Evolutionary conservation across 2,888 invertebrate species (phyloP), one percentile per base, ranked within the genome.

Genomic region (Cheilosia vernalis): DNA sequence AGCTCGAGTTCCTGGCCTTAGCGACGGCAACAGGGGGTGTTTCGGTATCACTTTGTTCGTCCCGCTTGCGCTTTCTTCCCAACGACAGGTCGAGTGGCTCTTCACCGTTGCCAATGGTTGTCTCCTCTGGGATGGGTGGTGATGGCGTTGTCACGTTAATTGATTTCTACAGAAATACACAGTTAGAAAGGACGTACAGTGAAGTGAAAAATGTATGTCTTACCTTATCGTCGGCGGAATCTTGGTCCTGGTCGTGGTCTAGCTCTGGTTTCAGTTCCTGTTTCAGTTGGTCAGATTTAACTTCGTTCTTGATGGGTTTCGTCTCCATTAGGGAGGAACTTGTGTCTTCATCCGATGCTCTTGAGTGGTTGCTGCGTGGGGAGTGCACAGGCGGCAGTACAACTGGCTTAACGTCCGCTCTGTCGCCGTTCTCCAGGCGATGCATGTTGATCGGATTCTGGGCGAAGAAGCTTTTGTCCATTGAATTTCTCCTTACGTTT

Each of bases 61-160:
- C 86, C 30, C 93, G 92, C 58, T 90, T 90, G 80, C 93, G 92
- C 90, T 95, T 94, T 82, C 93, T 92, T 33, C 94, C 92, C 24
- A 96, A 93, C 63, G 96, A 95, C 87, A 97, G 92, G 91, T 97
- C 97, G 55, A 97, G 91, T 0, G 97, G 97, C 89, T 95, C 94
- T 80, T 96, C 95, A 5, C 92, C 92, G 66, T 93, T 92, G 78
- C 81, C 60, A 49, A 70, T 67, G 93, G 93, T 88, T 93, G 83
- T 74, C 37, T 67, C 87, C 10, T 88, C 85, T 30, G 80, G 44
- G 10, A 61, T 79, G 4, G 89, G 88, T 15, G 91, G 91, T 53
- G 92, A 89, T 1, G 91, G 89, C 79, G 90, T 89, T 47, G 91
- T 87, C 19, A 92, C 90, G 21, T 92, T 91, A 66, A 92, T 92